Percentiles rank a stretch among this genome's conserved stretches.
Evolutionary conservation across 2,113 vertebrate species (phyloP).

Genomic region (Lamprotornis superbus): DNA sequence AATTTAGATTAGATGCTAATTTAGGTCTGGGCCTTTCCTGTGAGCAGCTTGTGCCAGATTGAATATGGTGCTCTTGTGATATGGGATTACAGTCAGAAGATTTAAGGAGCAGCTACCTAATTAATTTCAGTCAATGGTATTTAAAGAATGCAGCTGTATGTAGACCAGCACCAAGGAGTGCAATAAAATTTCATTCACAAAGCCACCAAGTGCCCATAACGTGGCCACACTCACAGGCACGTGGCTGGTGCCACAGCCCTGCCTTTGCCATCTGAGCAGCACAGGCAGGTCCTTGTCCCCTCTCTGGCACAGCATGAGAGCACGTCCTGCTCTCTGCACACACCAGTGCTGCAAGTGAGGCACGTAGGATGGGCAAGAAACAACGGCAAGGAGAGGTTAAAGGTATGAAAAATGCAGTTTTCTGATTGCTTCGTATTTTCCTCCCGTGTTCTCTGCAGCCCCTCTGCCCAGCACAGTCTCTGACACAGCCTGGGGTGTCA

Average conservation of each 20-base stretch:
- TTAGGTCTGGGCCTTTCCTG: background rate
- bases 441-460: background rate
- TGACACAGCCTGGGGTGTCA: background rate
- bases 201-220: background rate
- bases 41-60: constrained; percentile 6
- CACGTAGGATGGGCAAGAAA: rapidly evolving
- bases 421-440: rapidly evolving
- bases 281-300: rapidly evolving
- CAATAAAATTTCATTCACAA: background rate
- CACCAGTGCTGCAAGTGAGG: rapidly evolving
- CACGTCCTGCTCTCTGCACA: background rate
- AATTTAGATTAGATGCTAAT: constrained; percentile 24
- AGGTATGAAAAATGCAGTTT: background rate
- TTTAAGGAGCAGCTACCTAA: constrained; percentile 9
- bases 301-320: rapidly evolving
- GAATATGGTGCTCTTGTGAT: constrained; percentile 11
- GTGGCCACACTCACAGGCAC: rapidly evolving
- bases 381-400: background rate
- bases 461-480: too few relatives aligned
- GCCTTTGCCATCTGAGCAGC: background rate
- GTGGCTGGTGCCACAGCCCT: background rate
- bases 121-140: constrained; percentile 42
- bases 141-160: background rate
- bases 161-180: background rate
- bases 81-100: constrained; percentile 33